Base-by-base conservation (phyloP, 2,113 vertebrate genomes). In the Taurulus bubalis region DNA sequence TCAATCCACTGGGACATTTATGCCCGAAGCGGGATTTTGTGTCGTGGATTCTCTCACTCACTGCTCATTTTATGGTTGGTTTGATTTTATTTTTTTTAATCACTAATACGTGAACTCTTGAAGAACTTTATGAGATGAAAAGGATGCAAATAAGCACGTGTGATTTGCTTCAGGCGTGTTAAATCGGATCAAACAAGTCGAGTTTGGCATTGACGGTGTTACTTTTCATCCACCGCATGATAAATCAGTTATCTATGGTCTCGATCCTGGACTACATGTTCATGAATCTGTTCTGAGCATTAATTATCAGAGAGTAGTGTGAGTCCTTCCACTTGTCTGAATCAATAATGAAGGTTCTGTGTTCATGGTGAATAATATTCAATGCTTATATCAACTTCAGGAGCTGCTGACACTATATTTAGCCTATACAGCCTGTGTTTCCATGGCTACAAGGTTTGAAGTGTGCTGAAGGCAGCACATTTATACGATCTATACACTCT, bases 401-500 rank as follows among this genome's bases (percentile, higher is more conserved):
- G 79, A 90, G 86, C 81, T 58, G 77, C 84, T 79, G 84, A 70
- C 74, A 79, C 89, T 92, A 90, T 88, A 87, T 87, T 92, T 92
- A 92, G 87, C 79, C 74, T 89, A 83, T 88, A 87, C 77, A 91
- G 80, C 79, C 82, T 63, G 79, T 79, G 91, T 93, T 93, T 91
- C 90, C 92, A 94, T 93, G 89, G 89, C 65, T 88, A 93, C 91
- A 18, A 51, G 69, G 66, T 51, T 81, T 65, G 70, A 90, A 81
- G 78, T 75, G 71, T 36, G 45, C 36, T 15, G 45, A 77, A 89
- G 20, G 85, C 82, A 78, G 84, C 56, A 85, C 58, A 85, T 84
- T 76, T 77, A 88, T 70, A 87, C 77, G 69, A 83, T 87, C 71
- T 75, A 80, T 79, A 83, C 42, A 22, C 65, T 73, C 40, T 42